Percentiles rank a stretch among this genome's conserved stretches.
phyloP scores from a whole-genome alignment of 2,113 vertebrate genomes.

The Varanus komodoensis region DNA sequence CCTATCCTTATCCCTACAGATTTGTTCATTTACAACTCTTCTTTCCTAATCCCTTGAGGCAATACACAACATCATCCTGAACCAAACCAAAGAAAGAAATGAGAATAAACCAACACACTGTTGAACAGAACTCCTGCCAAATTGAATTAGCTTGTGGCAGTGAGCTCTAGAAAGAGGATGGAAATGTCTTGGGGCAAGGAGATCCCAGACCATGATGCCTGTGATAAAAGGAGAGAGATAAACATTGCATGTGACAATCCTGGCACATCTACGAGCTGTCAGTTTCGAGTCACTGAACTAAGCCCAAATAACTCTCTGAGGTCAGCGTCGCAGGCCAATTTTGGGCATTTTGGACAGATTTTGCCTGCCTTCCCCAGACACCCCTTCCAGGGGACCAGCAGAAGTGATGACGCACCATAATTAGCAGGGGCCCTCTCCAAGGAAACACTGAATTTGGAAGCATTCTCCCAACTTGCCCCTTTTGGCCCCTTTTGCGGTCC shows the following conservation, averaged over 20 bases:
- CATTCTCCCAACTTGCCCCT: too few relatives aligned
- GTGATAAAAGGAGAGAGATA: background rate
- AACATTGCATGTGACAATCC: background rate
- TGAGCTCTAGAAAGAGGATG: background rate
- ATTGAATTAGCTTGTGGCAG: background rate
- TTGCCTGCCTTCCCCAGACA: too few relatives aligned
- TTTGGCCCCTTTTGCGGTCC: too few relatives aligned
- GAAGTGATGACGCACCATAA: too few relatives aligned
- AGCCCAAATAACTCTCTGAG: background rate
- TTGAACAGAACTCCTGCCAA: background rate
- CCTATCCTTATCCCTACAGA: background rate
- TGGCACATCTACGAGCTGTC: background rate
- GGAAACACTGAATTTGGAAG: too few relatives aligned
- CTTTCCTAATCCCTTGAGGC: background rate
- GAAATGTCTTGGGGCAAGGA: background rate
- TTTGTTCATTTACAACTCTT: background rate
- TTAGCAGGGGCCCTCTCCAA: too few relatives aligned
- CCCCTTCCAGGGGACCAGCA: too few relatives aligned
- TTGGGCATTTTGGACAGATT: too few relatives aligned
- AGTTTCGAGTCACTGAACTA: conserved; percentile 2
- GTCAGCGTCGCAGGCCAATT: too few relatives aligned
- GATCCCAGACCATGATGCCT: background rate
- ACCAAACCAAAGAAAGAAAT: background rate
- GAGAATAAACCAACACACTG: background rate
- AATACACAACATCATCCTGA: background rate